Percentiles rank a stretch among this genome's conserved stretches.
Conservation (phyloP, 2,797 vertebrate genomes). For the Hippocampus kuda region DNA sequence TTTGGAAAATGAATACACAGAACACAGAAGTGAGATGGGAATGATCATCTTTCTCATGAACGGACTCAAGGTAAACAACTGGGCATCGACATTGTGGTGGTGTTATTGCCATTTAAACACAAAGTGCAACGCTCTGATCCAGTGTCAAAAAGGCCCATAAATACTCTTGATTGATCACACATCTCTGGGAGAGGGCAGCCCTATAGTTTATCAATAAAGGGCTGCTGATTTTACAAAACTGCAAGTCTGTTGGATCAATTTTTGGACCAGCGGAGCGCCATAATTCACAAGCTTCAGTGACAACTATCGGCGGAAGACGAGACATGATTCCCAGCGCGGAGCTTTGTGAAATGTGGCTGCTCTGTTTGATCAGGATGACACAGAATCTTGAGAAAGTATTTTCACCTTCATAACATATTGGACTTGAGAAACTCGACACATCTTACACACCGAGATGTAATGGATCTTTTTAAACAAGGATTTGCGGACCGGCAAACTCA, state of each 20-base stretch:
- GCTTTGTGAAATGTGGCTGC: conserved; percentile 29
- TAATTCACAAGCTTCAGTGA: conserved; percentile 32
- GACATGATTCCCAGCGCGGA: conserved; percentile 16
- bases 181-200: conserved; percentile 8
- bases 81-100: conserved; percentile 39
- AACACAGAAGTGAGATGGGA: background rate
- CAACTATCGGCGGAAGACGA: background rate
- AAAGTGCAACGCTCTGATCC: conserved; percentile 34
- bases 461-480: background rate
- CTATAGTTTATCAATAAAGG: conserved; percentile 13
- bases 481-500: conserved; percentile 2
- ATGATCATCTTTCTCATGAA: background rate
- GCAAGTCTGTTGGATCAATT: conserved; percentile 22
- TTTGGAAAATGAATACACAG: background rate
- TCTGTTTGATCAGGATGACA: conserved; percentile 14
- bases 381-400: background rate
- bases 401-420: conserved; percentile 27
- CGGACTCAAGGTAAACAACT: background rate
- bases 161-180: conserved; percentile 10
- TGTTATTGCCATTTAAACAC: conserved; percentile 33
- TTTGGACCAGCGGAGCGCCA: conserved; percentile 18
- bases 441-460: background rate
- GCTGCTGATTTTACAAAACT: conserved; percentile 16
- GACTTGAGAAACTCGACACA: conserved; percentile 10
- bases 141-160: conserved; percentile 23